phyloP scores from a whole-genome alignment of 2,113 vertebrate species.

The Eolophus roseicapilla region DNA sequence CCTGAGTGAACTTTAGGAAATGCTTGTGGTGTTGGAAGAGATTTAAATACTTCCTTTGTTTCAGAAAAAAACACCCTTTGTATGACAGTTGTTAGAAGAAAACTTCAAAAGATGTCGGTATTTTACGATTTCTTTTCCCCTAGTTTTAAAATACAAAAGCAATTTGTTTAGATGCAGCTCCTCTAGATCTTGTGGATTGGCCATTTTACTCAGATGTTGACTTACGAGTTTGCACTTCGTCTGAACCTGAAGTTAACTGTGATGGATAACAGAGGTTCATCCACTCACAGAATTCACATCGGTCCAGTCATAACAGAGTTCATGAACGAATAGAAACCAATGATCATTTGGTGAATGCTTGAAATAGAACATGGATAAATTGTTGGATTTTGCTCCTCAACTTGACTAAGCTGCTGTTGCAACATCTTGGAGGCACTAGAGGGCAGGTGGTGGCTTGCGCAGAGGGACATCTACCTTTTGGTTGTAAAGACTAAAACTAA shows the following conservation, averaged over 20 bases:
- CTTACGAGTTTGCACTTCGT: background rate
- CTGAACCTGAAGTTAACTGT: background rate
- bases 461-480: background rate
- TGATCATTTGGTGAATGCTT: background rate
- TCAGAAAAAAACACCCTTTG: background rate
- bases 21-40: background rate
- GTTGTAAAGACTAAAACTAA: background rate
- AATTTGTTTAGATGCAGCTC: background rate
- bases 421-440: background rate
- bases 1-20: background rate
- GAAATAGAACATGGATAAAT: background rate
- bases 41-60: background rate
- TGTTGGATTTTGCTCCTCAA: background rate
- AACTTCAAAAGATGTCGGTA: background rate
- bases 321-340: background rate
- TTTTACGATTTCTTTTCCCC: background rate
- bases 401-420: background rate
- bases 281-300: background rate
- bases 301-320: background rate
- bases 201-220: background rate
- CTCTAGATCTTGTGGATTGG: background rate
- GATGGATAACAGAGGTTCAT: background rate
- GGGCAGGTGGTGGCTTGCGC: background rate
- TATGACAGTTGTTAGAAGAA: background rate
- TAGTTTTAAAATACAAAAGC: background rate